A percentile compares a stretch with the other conserved stretches of the same genome.
Conservation (phyloP, 2,113 vertebrate species). For the Silurus asotus region DNA sequence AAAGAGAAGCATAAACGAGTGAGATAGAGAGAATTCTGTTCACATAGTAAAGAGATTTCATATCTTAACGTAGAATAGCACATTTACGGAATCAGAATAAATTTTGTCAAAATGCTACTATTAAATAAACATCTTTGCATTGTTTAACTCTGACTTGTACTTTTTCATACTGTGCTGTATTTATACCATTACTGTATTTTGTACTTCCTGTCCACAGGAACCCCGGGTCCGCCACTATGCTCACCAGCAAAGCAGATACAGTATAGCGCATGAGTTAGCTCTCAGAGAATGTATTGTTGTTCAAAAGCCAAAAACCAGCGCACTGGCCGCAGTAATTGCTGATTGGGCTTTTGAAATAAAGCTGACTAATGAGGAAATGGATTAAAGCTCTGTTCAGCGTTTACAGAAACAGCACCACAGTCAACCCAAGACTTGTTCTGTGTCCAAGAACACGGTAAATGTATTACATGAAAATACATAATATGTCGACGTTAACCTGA, state of each 20-base stretch:
- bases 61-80: not conserved
- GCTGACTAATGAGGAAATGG: constrained; percentile 20
- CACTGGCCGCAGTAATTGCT: constrained; percentile 12
- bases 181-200: not conserved
- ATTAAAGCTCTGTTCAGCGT: not conserved
- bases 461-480: not conserved
- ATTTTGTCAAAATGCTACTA: not conserved
- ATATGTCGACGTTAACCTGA: not conserved
- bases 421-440: not conserved
- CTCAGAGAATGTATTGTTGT: not conserved
- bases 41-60: not conserved
- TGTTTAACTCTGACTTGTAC: not conserved
- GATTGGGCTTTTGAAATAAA: constrained; percentile 33
- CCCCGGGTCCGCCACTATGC: too few species aligned
- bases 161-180: too few species aligned
- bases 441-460: not conserved
- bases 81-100: not conserved
- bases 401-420: constrained; percentile 5
- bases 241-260: not conserved
- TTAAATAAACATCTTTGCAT: not conserved
- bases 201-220: not conserved
- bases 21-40: not conserved
- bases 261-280: not conserved
- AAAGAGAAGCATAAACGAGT: constrained; percentile 20
- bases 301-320: constrained; percentile 8